A percentile compares a stretch with the other conserved stretches of the same genome.
Evolutionary conservation across 2,113 vertebrate genomes (phyloP).

Genomic region (Hemiscyllium ocellatum): DNA sequence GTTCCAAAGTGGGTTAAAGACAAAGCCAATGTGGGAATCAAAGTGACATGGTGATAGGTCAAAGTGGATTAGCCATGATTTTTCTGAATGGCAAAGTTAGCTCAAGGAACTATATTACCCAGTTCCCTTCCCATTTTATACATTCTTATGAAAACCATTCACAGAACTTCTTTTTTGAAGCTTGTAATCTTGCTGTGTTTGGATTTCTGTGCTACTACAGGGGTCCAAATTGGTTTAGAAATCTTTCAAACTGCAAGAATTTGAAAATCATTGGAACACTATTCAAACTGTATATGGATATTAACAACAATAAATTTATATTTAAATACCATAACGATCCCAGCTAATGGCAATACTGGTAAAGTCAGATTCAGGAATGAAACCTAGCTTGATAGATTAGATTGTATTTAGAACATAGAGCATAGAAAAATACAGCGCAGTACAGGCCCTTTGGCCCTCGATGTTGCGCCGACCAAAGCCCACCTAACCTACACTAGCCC

Average conservation of each 20-base stretch:
- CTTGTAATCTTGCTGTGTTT: neutral
- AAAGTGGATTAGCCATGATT: neutral
- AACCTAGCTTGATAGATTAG: too few relatives aligned
- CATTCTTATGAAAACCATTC: neutral
- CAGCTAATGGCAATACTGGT: too few relatives aligned
- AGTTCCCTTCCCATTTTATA: neutral
- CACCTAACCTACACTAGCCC: too few relatives aligned
- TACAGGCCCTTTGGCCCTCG: too few relatives aligned
- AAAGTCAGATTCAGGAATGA: too few relatives aligned
- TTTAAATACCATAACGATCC: too few relatives aligned
- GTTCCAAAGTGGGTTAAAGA: neutral
- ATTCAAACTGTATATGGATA: neutral
- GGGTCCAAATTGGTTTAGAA: neutral
- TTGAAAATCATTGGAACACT: neutral
- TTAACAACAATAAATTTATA: too few relatives aligned
- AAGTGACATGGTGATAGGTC: neutral
- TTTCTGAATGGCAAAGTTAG: neutral
- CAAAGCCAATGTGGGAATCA: neutral
- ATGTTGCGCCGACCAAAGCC: too few relatives aligned
- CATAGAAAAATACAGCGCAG: too few relatives aligned
- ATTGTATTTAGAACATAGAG: too few relatives aligned
- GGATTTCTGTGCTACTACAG: neutral
- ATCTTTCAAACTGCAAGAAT: neutral
- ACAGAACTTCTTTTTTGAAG: neutral
- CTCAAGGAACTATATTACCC: neutral